These are phyloP conservation scores for Ceyx margarethae DNA, from an alignment of 2,113 vertebrate genomes.

Conservation along the genomic window DNA sequence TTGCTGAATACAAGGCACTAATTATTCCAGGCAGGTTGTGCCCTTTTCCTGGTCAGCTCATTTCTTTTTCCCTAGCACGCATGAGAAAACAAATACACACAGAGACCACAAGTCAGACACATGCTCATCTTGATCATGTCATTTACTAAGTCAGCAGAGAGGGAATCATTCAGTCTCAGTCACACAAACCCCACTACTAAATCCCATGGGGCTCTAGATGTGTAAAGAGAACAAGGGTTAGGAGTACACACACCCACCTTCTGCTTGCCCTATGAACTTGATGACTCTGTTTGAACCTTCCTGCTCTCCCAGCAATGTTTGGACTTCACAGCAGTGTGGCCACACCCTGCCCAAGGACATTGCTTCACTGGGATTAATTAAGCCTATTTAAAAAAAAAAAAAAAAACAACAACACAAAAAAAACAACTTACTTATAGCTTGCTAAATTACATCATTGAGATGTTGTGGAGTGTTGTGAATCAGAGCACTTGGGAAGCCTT, in stretches of 20 bases:
- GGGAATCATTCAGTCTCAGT: neutral
- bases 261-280: neutral
- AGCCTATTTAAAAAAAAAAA: neutral
- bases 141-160: neutral
- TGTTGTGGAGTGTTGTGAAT: neutral
- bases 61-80: neutral
- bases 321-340: neutral
- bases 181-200: neutral
- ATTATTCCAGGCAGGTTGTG: neutral
- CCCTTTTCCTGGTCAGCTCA: neutral
- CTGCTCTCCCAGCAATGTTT: neutral
- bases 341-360: neutral
- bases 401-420: too few relatives aligned
- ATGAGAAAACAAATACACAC: too few relatives aligned
- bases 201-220: accelerated
- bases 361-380: neutral
- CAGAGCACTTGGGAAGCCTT: neutral
- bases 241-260: neutral
- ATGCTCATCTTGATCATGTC: neutral
- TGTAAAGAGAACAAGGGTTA: neutral
- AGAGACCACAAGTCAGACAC: neutral
- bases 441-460: neutral
- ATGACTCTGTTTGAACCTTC: neutral
- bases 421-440: neutral
- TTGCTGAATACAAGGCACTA: neutral